A percentile compares a stretch with the other conserved stretches of the same genome.
phyloP scores from a whole-genome alignment of 2,797 vertebrate species.

The Pyrrhura leucotis region DNA sequence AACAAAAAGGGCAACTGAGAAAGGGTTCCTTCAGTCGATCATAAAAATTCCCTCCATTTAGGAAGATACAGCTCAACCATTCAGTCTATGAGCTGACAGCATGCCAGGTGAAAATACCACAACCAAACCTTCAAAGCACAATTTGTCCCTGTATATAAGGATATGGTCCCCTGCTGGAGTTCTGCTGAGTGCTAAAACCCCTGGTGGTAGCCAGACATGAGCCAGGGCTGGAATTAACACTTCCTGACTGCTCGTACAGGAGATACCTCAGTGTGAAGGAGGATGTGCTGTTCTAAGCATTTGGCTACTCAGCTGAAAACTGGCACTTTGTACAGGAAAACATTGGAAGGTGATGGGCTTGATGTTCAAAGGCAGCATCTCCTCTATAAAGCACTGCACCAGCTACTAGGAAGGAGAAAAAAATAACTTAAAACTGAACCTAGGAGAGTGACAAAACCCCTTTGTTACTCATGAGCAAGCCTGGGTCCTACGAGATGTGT shows the following conservation, averaged over 20 bases:
- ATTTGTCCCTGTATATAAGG: neutral
- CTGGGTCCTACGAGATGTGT: neutral
- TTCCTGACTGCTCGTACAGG: neutral
- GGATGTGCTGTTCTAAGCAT: neutral
- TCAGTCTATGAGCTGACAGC: neutral
- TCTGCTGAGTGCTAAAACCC: rapidly evolving
- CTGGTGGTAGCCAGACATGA: neutral
- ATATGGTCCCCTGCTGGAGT: neutral
- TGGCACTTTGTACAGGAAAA: neutral
- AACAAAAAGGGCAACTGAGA: neutral
- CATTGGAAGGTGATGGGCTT: neutral
- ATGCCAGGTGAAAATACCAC: neutral
- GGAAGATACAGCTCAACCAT: neutral
- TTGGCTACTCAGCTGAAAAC: neutral
- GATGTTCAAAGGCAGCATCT: neutral
- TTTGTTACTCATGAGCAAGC: neutral
- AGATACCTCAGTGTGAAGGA: neutral
- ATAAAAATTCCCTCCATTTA: neutral
- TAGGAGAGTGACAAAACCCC: neutral
- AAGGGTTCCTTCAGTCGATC: neutral
- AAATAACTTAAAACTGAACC: neutral
- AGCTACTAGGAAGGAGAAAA: neutral
- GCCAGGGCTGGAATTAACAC: neutral
- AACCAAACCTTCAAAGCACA: neutral
- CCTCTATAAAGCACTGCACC: neutral